Percentiles rank a stretch among this genome's conserved stretches.
Conservation (phyloP, 1,140 invertebrate genomes). For the Euwallacea fornicatus region DNA sequence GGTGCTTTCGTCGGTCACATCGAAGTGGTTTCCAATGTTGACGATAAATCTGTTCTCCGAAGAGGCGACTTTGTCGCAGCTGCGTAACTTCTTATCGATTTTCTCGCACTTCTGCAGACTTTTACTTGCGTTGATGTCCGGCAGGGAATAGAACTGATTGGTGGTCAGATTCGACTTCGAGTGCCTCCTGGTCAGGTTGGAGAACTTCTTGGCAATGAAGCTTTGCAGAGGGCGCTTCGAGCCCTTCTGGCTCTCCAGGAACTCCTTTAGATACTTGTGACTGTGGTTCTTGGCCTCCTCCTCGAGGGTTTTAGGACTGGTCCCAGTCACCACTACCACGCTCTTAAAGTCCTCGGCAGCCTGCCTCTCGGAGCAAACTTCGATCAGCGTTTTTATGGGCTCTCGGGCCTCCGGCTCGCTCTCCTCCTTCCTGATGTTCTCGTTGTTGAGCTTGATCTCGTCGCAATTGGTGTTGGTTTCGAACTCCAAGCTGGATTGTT, state of each 20-base stretch:
- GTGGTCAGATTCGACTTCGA: conserved; percentile 59
- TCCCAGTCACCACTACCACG: conserved; percentile 42
- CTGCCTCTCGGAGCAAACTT: conserved; percentile 34
- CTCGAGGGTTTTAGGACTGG: conserved; percentile 12
- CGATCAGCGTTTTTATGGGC: conserved; percentile 45
- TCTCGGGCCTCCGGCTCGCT: background rate
- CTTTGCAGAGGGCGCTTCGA: conserved; percentile 51
- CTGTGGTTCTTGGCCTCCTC: conserved; percentile 47
- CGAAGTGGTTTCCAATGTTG: conserved; percentile 53
- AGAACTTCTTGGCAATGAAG: conserved; percentile 50
- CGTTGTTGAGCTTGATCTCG: conserved; percentile 48
- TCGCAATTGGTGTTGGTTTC: conserved; percentile 49
- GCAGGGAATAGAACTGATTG: conserved; percentile 69
- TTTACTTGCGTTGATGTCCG: conserved; percentile 67
- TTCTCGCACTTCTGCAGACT: conserved; percentile 66
- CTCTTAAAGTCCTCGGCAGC: conserved; percentile 47
- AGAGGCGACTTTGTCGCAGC: conserved; percentile 49
- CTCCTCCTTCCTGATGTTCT: conserved; percentile 40
- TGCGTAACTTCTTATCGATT: conserved; percentile 66
- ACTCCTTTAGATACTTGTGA: conserved; percentile 52
- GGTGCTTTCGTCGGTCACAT: conserved; percentile 46
- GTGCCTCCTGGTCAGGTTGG: conserved; percentile 47
- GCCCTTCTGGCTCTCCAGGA: conserved; percentile 51
- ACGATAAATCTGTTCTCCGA: conserved; percentile 51
- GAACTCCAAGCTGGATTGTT: conserved; percentile 39